Conservation (phyloP, 2,797 vertebrate genomes). For the Poeciliopsis paucimaculata region DNA sequence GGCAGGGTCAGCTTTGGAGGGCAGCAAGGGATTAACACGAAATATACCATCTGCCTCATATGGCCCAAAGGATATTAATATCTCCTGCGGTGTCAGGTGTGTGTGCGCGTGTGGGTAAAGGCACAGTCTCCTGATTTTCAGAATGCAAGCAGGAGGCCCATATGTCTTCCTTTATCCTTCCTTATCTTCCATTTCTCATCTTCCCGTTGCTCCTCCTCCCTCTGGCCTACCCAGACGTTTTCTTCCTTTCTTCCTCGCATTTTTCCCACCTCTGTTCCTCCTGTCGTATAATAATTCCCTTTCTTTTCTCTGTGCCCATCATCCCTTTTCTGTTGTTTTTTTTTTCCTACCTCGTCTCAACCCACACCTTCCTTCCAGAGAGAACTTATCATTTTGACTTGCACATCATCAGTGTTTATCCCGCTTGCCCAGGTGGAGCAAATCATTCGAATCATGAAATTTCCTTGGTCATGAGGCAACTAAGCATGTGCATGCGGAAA, state of each 20-base stretch:
- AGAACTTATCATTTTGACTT: conserved; percentile 23
- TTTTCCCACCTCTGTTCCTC: conserved; percentile 13
- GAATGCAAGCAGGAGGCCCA: conserved; percentile 58
- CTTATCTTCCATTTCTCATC: conserved; percentile 1
- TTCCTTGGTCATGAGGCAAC: conserved; percentile 31
- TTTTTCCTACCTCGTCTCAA: not conserved
- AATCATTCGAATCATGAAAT: conserved; percentile 44
- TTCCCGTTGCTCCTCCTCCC: not conserved
- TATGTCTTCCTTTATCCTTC: conserved; percentile 53
- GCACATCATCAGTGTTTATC: conserved; percentile 42
- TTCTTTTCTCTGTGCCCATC: not conserved
- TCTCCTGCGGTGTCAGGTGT: conserved; percentile 60
- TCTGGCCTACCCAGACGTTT: not conserved
- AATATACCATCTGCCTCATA: conserved; percentile 68
- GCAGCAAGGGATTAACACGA: conserved; percentile 59
- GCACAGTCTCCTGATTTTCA: conserved; percentile 60
- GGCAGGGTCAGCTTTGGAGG: conserved; percentile 61
- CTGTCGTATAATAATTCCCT: not conserved
- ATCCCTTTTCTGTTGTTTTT: not conserved
- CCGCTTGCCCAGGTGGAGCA: conserved; percentile 38
- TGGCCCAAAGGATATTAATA: conserved; percentile 64
- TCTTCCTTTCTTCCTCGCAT: conserved; percentile 5
- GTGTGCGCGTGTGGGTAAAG: conserved; percentile 20
- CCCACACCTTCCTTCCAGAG: not conserved
- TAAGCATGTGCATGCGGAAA: not conserved